phyloP scores from a whole-genome alignment of 1,140 invertebrate genomes.

The Nomia melanderi region DNA sequence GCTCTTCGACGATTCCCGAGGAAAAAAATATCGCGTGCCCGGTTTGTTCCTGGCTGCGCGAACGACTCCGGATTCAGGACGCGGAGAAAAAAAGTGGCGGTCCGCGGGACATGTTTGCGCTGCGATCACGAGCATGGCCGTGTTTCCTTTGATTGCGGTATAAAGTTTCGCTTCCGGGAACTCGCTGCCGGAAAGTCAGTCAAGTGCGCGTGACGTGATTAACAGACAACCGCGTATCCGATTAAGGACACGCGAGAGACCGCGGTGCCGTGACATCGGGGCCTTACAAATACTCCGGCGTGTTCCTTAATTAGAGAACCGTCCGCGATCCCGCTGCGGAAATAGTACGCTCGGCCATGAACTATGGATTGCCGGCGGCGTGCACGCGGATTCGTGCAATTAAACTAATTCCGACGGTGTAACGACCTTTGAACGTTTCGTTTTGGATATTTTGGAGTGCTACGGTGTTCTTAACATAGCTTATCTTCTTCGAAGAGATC shows the following conservation, averaged over 20 bases:
- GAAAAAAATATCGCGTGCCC: too few species aligned
- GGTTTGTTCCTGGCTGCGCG: too few species aligned
- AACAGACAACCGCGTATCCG: not conserved
- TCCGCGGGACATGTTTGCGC: not conserved
- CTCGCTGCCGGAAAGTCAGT: not conserved
- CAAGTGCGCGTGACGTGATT: constrained; percentile 11
- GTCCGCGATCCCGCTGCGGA: not conserved
- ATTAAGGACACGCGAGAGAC: not conserved
- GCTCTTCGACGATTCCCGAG: too few species aligned
- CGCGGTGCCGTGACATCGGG: not conserved
- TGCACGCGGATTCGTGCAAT: too few species aligned
- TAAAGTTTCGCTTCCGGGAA: not conserved
- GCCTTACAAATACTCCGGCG: not conserved
- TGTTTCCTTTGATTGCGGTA: not conserved
- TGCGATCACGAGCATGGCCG: not conserved
- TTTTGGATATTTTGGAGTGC: too few species aligned
- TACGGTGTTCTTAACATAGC: too few species aligned
- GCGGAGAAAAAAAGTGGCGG: too few species aligned
- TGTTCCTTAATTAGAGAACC: not conserved
- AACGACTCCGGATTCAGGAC: too few species aligned
- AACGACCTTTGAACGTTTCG: too few species aligned
- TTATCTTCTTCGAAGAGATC: too few species aligned
- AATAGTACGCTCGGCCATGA: not conserved
- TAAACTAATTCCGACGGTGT: too few species aligned
- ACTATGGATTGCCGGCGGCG: not conserved